Conservation (phyloP, 2,113 vertebrate species). For the Anolis sagrei region DNA sequence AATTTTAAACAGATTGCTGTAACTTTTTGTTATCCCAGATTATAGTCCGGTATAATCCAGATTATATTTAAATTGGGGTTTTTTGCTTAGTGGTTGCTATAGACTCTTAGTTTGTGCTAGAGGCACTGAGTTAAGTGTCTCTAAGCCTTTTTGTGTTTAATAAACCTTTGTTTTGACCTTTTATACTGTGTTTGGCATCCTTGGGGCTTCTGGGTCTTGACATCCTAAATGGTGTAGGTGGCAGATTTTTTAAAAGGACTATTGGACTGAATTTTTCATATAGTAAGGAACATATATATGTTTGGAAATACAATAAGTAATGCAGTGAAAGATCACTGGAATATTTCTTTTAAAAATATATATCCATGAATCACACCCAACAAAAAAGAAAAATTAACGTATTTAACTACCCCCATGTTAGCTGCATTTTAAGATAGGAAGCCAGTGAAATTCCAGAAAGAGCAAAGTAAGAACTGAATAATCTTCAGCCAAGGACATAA, state of each 20-base stretch:
- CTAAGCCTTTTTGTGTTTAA: no score
- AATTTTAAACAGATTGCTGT: no score
- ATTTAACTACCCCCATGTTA: constrained; percentile 44
- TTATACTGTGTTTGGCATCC: no score
- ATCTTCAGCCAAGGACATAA: constrained; percentile 49
- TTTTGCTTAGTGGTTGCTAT: no score
- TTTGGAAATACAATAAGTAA: not conserved
- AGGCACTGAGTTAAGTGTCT: no score
- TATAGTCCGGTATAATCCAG: no score
- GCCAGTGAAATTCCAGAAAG: constrained; percentile 44
- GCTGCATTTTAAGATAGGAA: constrained; percentile 58
- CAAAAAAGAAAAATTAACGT: not conserved
- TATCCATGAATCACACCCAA: not conserved
- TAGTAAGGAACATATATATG: not conserved
- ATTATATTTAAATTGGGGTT: no score
- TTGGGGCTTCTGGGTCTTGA: no score
- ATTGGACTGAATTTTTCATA: not conserved
- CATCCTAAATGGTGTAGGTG: no score
- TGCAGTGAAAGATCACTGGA: not conserved
- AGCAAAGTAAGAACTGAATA: constrained; percentile 51
- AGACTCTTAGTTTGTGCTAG: no score
- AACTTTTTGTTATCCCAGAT: no score
- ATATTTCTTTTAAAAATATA: not conserved
- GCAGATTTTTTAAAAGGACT: not conserved
- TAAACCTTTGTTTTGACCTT: no score